These are phyloP conservation scores for Sialis fuliginosa DNA, from an alignment of 2,888 invertebrate species.

Conservation along the genomic window DNA sequence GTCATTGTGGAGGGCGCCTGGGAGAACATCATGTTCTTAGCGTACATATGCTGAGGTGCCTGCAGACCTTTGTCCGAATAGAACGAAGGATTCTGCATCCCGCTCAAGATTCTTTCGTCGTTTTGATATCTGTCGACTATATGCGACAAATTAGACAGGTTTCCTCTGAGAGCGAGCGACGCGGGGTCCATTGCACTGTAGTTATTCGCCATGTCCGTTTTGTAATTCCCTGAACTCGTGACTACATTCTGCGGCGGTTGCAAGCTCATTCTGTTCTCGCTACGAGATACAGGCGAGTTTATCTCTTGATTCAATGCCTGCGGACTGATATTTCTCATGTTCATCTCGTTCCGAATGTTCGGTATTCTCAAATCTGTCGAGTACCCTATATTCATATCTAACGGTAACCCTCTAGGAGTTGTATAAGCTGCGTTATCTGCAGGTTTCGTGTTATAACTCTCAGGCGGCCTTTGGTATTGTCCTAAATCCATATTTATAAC, in stretches of 20 bases:
- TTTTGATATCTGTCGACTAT: slow-evolving; percentile 38
- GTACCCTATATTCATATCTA: slow-evolving; percentile 1
- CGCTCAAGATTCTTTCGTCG: slow-evolving; percentile 35
- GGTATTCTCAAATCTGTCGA: slow-evolving; percentile 2
- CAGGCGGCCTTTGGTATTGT: background rate
- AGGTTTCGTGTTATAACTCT: background rate
- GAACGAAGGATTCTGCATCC: slow-evolving; percentile 28
- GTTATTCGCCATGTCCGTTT: background rate
- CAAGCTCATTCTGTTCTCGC: background rate
- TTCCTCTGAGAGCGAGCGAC: slow-evolving; percentile 26
- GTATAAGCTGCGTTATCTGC: background rate
- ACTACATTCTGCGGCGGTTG: background rate
- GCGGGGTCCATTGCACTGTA: background rate
- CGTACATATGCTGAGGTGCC: slow-evolving; percentile 19
- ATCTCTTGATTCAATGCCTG: background rate
- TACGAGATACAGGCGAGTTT: background rate
- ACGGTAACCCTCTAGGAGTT: background rate
- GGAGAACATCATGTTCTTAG: slow-evolving; percentile 22
- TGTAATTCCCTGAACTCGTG: background rate
- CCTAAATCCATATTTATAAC: background rate
- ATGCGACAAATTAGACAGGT: slow-evolving; percentile 37
- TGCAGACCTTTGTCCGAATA: slow-evolving; percentile 21
- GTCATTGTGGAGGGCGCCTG: slow-evolving; percentile 12
- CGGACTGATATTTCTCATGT: background rate
- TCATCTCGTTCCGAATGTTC: background rate